These are phyloP conservation scores for Azorinus chamasolen DNA, from an alignment of 2,888 invertebrate genomes.

Conservation along the genomic window DNA sequence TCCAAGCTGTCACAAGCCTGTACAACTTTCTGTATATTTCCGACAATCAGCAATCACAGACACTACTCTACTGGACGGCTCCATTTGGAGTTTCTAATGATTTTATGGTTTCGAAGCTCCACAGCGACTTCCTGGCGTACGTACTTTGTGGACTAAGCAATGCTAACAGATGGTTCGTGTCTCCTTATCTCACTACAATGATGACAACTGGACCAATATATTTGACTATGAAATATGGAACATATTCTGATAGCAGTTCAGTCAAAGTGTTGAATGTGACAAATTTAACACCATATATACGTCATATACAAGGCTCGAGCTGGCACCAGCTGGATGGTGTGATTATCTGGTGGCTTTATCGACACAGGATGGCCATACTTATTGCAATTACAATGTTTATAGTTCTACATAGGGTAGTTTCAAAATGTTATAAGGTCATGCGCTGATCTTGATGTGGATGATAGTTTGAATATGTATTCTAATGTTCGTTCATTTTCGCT, in stretches of 20 bases:
- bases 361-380: too few species aligned
- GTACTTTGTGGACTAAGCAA: constrained; percentile 36
- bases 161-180: constrained; percentile 37
- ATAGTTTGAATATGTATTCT: too few species aligned
- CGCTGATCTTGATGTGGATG: too few species aligned
- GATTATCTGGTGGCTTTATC: constrained; percentile 46
- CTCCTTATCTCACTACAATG: constrained; percentile 51
- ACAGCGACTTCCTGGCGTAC: constrained; percentile 37
- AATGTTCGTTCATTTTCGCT: too few species aligned
- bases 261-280: constrained; percentile 23
- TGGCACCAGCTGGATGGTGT: constrained; percentile 49
- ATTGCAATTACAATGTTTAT: too few species aligned
- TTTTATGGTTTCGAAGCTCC: constrained; percentile 49
- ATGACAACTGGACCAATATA: constrained; percentile 51
- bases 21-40: background rate
- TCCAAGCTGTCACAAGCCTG: constrained; percentile 1
- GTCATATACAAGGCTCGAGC: constrained; percentile 35
- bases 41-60: constrained; percentile 7
- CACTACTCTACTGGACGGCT: constrained; percentile 34
- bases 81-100: constrained; percentile 49
- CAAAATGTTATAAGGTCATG: too few species aligned
- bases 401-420: too few species aligned
- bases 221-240: constrained; percentile 20
- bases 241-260: constrained; percentile 6
- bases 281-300: constrained; percentile 20